A percentile compares a stretch with the other conserved stretches of the same genome.
Conservation (phyloP, 2,797 vertebrate species). For the Pitangus sulphuratus region DNA sequence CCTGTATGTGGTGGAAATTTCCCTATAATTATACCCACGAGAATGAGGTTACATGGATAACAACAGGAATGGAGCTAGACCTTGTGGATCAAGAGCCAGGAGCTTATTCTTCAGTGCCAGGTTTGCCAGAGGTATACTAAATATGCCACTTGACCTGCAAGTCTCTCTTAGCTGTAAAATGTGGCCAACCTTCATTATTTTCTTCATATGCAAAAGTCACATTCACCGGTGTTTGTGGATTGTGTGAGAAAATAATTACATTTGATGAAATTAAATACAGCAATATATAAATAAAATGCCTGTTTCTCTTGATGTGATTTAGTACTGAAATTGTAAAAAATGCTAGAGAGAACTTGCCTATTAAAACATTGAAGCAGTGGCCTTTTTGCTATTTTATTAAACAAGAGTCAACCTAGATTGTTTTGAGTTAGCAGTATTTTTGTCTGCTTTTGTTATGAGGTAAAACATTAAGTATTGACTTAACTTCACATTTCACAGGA, state of each 20-base stretch:
- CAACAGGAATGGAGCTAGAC: not conserved
- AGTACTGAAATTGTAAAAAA: not conserved
- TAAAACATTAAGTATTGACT: conserved; percentile 27
- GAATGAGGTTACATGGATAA: not conserved
- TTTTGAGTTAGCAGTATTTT: conserved; percentile 36
- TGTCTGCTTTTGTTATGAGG: conserved; percentile 17
- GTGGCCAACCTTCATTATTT: not conserved
- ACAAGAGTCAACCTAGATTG: not conserved
- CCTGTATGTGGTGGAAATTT: not conserved
- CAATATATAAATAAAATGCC: not conserved
- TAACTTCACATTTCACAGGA: conserved; percentile 33
- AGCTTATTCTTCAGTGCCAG: not conserved
- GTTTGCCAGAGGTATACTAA: not conserved
- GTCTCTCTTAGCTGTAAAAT: not conserved
- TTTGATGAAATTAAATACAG: not conserved
- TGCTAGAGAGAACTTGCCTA: not conserved
- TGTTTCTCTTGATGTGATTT: not conserved
- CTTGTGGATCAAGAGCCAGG: not conserved
- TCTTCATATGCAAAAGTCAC: not conserved
- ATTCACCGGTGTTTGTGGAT: not conserved
- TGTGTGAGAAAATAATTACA: not conserved
- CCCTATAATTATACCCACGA: not conserved
- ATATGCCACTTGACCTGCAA: not conserved
- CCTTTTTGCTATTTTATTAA: conserved; percentile 16
- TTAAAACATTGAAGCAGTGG: not conserved